Evolutionary conservation across 92 coral and sea anemone genomes (phyloP), one percentile per base, ranked within the genome.

Genomic region (Porites divaricata): DNA sequence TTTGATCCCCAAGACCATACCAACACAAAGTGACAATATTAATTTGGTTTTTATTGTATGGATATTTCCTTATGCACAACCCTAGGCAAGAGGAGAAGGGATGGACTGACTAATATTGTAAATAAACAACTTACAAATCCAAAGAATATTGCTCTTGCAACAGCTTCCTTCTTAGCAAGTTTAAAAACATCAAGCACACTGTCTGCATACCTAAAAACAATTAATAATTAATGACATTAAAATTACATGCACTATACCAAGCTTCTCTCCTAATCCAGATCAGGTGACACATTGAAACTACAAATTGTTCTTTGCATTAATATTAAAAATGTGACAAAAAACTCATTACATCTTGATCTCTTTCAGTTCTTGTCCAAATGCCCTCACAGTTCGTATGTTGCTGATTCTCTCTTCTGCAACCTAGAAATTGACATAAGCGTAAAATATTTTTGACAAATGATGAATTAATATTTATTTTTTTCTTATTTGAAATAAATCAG

Each of bases 341-440:
- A 50, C 87, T 58, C 63, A 94, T 35, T 35, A 35, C 98, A 79
- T 73, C 62, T 83, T 67, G 22, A 93, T 91, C 75, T 96, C 98
- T 77, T 94, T 96, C 64, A 88, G 78, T 72, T 96, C 99, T 88
- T 96, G 98, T 17, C 99, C 99, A 96, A 96, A 96, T 20, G 99
- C 99, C 74, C 95, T 84, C 2, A 96, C 99, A 25, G 95, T 89
- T 19, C 96, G 91, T 26, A 96, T 95, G 69, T 96, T 96, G 64
- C 97, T 89, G 51, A 96, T 85, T 21, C 98, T 85, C 75, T 96
- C 99, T 78, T 96, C 99, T 35, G 99, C 99, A 76, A 96, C 93
- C 99, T 96, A 25, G 9, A 58, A 53, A 45, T 50, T 23, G 1
- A 16, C 23, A 41, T 1, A 45, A 19, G 17, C 53, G 53, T 9